Evolutionary conservation across 2,797 vertebrate genomes (phyloP).

Genomic region (Rallus crepitans): DNA sequence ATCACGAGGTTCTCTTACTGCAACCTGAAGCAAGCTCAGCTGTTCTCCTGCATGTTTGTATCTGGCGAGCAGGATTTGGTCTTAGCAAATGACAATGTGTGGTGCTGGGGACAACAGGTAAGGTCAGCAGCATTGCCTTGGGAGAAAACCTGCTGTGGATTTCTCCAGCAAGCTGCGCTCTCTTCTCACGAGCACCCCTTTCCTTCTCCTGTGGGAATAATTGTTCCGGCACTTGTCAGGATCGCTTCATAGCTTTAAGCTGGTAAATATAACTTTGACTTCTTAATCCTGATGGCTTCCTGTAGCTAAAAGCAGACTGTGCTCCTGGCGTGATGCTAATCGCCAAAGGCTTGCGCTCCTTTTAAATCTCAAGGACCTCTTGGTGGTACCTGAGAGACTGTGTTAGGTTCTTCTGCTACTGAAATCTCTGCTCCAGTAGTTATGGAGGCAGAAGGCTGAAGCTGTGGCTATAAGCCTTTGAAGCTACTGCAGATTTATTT

Average conservation of each 20-base stretch:
- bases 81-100: rapidly evolving
- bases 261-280: background rate
- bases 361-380: background rate
- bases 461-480: rapidly evolving
- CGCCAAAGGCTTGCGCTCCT: background rate
- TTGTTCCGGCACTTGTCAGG: rapidly evolving
- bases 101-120: background rate
- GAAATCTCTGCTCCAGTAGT: background rate
- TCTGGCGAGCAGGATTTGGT: background rate
- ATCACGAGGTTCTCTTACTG: rapidly evolving
- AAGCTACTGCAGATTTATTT: rapidly evolving
- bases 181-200: background rate
- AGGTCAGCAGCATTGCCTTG: rapidly evolving
- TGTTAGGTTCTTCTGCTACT: rapidly evolving
- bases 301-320: background rate
- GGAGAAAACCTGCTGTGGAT: background rate
- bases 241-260: background rate
- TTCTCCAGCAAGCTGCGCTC: no score
- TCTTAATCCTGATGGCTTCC: background rate
- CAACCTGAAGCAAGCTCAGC: background rate
- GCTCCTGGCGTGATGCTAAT: rapidly evolving
- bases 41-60: background rate
- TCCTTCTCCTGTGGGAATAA: background rate
- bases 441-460: rapidly evolving
- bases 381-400: rapidly evolving